A percentile compares a stretch with the other conserved stretches of the same genome.
Evolutionary conservation across 2,797 vertebrate genomes (phyloP).

Genomic region (Holocentrus rufus): DNA sequence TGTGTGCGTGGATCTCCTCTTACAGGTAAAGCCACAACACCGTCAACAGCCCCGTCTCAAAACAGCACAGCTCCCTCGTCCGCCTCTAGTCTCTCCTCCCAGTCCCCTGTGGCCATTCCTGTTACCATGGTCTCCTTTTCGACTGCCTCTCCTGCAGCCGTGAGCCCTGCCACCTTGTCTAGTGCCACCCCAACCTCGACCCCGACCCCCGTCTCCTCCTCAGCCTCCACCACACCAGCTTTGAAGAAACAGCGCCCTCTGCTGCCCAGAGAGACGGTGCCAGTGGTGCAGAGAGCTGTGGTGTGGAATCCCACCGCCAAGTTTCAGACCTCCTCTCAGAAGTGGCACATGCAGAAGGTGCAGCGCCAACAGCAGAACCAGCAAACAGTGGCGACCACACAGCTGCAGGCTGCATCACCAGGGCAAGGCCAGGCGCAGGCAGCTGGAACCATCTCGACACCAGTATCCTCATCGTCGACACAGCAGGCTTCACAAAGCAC

Average conservation of each 20-base stretch:
- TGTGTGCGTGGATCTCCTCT: slow-evolving; percentile 7
- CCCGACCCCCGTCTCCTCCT: slow-evolving; percentile 63
- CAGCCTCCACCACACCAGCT: slow-evolving; percentile 63
- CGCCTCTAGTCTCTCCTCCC: slow-evolving; percentile 78
- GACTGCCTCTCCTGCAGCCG: slow-evolving; percentile 78
- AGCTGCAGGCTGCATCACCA: slow-evolving; percentile 64
- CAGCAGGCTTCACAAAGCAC: slow-evolving; percentile 92
- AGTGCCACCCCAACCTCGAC: slow-evolving; percentile 59
- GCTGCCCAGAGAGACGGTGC: slow-evolving; percentile 92
- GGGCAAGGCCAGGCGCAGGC: slow-evolving; percentile 68
- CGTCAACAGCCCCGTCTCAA: slow-evolving; percentile 81
- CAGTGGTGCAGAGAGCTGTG: slow-evolving; percentile 92
- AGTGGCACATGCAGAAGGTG: slow-evolving; percentile 99
- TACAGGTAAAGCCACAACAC: slow-evolving; percentile 85
- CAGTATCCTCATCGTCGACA: slow-evolving; percentile 60
- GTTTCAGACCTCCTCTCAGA: slow-evolving; percentile 98
- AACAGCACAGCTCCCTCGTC: slow-evolving; percentile 81
- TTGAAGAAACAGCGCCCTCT: slow-evolving; percentile 97
- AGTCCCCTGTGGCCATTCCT: slow-evolving; percentile 84
- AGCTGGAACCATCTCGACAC: slow-evolving; percentile 47
- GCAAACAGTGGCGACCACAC: slow-evolving; percentile 75
- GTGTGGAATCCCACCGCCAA: slow-evolving; percentile 95
- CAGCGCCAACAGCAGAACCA: slow-evolving; percentile 92
- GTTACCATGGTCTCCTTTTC: slow-evolving; percentile 82
- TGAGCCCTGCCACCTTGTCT: slow-evolving; percentile 72